phyloP scores from a whole-genome alignment of 1,140 invertebrate species.

The Caenorhabditis remanei region DNA sequence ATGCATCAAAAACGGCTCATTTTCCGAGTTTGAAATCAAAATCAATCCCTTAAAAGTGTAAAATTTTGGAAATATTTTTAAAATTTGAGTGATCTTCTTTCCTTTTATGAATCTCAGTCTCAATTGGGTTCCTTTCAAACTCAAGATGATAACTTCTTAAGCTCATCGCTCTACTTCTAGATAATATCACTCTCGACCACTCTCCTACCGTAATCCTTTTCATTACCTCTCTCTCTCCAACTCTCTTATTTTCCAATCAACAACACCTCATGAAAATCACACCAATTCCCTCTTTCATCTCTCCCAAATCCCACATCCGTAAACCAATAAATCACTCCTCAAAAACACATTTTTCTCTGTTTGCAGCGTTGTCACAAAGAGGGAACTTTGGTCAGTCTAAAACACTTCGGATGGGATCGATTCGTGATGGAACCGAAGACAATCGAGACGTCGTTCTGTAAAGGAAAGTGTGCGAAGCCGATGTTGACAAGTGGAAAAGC shows the following conservation, averaged over 20 bases:
- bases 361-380: constrained; percentile 50
- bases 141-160: too few relatives aligned
- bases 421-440: constrained; percentile 28
- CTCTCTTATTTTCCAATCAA: background rate
- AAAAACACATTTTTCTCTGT: background rate
- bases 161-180: too few relatives aligned
- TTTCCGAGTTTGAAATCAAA: too few relatives aligned
- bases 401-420: constrained; percentile 41
- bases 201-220: background rate
- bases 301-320: background rate
- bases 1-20: too few relatives aligned
- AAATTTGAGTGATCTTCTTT: too few relatives aligned
- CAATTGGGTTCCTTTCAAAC: too few relatives aligned
- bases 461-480: constrained; percentile 46
- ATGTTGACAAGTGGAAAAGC: constrained; percentile 46
- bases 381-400: constrained; percentile 30
- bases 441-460: constrained; percentile 43
- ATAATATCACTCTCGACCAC: background rate
- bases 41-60: too few relatives aligned
- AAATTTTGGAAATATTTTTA: too few relatives aligned
- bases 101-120: too few relatives aligned
- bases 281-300: background rate
- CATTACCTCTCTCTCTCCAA: background rate
- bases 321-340: background rate
- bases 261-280: constrained; percentile 1